Percentiles rank a stretch among this genome's conserved stretches.
Evolutionary conservation across 2,888 invertebrate genomes (phyloP).

Genomic region (Boloria selene): DNA sequence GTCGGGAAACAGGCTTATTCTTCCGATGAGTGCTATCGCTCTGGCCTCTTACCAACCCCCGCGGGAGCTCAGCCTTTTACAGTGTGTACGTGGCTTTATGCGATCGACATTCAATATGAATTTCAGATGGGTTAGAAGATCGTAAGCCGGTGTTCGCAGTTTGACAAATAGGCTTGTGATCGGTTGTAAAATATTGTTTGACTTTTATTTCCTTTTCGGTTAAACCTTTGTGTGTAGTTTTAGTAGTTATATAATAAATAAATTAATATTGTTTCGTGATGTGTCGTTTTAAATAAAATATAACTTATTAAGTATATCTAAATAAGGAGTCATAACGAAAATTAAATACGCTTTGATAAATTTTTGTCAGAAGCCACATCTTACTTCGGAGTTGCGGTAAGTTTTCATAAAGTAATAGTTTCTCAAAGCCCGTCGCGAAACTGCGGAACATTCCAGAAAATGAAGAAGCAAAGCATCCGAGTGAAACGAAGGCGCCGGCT

Average conservation of each 20-base stretch:
- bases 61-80: slow-evolving; percentile 76
- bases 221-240: slow-evolving; percentile 2
- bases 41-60: slow-evolving; percentile 69
- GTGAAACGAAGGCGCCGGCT: slow-evolving; percentile 74
- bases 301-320: too few relatives aligned
- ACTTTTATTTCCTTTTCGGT: slow-evolving; percentile 1
- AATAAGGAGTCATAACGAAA: slow-evolving; percentile 75
- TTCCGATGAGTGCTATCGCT: slow-evolving; percentile 76
- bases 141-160: slow-evolving; percentile 61
- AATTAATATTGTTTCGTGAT: background rate
- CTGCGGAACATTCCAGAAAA: slow-evolving; percentile 77
- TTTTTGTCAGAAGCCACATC: slow-evolving; percentile 77
- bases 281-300: background rate
- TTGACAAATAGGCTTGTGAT: slow-evolving; percentile 63
- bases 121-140: slow-evolving; percentile 76
- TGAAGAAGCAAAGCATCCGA: slow-evolving; percentile 76
- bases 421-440: slow-evolving; percentile 79
- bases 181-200: slow-evolving; percentile 26
- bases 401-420: slow-evolving; percentile 81
- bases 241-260: background rate
- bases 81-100: slow-evolving; percentile 73
- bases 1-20: slow-evolving; percentile 82
- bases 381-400: slow-evolving; percentile 73
- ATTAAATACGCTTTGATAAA: slow-evolving; percentile 80
- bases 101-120: slow-evolving; percentile 78